phyloP scores from a whole-genome alignment of 2,888 invertebrate species.

The Neoitamus cyanurus region DNA sequence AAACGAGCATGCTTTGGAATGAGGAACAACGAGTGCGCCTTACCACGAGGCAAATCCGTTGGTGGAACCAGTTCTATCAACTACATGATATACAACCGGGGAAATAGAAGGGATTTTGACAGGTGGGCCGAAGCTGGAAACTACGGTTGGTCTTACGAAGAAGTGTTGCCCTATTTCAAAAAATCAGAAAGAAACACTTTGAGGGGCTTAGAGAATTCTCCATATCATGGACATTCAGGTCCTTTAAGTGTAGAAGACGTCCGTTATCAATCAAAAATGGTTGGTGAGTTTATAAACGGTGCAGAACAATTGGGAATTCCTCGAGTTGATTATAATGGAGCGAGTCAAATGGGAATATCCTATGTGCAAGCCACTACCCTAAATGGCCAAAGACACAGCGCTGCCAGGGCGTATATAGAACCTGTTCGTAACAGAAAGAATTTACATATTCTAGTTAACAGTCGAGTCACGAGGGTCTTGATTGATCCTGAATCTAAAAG shows the following conservation, averaged over 20 bases:
- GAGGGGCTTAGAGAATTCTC: slow-evolving; percentile 63
- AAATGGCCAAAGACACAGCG: slow-evolving; percentile 72
- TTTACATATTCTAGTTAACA: slow-evolving; percentile 73
- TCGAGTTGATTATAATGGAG: slow-evolving; percentile 75
- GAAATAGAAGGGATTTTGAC: slow-evolving; percentile 79
- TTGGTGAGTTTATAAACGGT: slow-evolving; percentile 70
- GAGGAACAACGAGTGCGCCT: slow-evolving; percentile 62
- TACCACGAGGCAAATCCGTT: slow-evolving; percentile 71
- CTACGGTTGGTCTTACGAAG: slow-evolving; percentile 77
- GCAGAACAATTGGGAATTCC: slow-evolving; percentile 72
- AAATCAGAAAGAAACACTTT: slow-evolving; percentile 69
- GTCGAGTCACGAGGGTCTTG: slow-evolving; percentile 73
- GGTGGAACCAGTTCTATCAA: slow-evolving; percentile 74
- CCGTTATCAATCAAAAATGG: slow-evolving; percentile 67
- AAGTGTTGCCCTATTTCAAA: slow-evolving; percentile 72
- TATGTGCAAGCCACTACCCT: slow-evolving; percentile 71
- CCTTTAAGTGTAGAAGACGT: slow-evolving; percentile 71
- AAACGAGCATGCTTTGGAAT: slow-evolving; percentile 70
- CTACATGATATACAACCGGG: slow-evolving; percentile 80
- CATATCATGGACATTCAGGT: slow-evolving; percentile 71
- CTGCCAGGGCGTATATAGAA: slow-evolving; percentile 72
- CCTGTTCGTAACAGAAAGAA: slow-evolving; percentile 72
- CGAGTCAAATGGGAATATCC: slow-evolving; percentile 71
- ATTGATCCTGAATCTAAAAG: slow-evolving; percentile 71
- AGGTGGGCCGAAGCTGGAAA: slow-evolving; percentile 76